Evolutionary conservation across 2,797 vertebrate genomes (phyloP).

Genomic region (Alosa sapidissima): DNA sequence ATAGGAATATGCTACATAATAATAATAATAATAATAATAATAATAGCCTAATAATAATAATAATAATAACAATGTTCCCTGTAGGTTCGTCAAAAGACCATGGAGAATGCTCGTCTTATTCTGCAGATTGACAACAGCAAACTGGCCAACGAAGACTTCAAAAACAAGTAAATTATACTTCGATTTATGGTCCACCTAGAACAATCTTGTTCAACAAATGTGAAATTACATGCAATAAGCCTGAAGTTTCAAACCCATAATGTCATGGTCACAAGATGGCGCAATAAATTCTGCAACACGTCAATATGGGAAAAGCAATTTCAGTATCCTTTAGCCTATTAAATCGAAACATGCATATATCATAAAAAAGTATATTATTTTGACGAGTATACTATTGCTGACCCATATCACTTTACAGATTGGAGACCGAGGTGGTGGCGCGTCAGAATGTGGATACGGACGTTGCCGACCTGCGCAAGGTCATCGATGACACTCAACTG

Average conservation of each 20-base stretch:
- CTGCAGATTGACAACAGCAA: constrained; percentile 22
- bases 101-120: not conserved
- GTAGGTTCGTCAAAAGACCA: not conserved
- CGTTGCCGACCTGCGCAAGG: constrained; percentile 83
- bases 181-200: not conserved
- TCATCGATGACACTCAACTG: constrained; percentile 90
- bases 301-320: not conserved
- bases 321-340: no score
- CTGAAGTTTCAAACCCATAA: not conserved
- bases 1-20: no score
- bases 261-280: not conserved
- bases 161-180: not conserved
- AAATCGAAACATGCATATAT: no score
- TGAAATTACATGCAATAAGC: not conserved
- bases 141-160: not conserved
- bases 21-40: no score
- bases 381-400: not conserved
- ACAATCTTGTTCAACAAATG: no score
- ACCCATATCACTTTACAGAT: constrained; percentile 64
- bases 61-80: not conserved
- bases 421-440: constrained; percentile 84
- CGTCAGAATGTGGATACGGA: constrained; percentile 89
- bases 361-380: no score
- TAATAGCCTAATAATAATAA: no score
- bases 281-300: not conserved